Evolutionary conservation across 2,797 vertebrate genomes (phyloP).

Genomic region (Picus viridis): DNA sequence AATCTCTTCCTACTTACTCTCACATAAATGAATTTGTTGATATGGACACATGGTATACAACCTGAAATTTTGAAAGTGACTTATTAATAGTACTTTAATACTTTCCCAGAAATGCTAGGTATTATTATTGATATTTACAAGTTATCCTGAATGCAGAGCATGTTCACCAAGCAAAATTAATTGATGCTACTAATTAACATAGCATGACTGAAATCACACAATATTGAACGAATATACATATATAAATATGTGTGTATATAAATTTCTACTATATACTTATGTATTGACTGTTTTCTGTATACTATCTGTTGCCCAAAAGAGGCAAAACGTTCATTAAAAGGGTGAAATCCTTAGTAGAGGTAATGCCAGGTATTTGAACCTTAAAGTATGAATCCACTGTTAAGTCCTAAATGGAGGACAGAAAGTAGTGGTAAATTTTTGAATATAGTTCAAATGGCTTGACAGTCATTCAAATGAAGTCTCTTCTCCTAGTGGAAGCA

Average conservation of each 20-base stretch:
- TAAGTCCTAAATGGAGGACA: neutral
- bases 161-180: neutral
- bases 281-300: neutral
- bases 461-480: neutral
- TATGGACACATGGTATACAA: rapidly evolving
- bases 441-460: neutral
- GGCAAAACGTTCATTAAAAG: neutral
- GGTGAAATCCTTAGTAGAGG: neutral
- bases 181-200: neutral
- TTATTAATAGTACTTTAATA: neutral
- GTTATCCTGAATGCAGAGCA: neutral
- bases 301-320: neutral
- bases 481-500: neutral
- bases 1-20: neutral
- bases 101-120: neutral
- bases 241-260: no score
- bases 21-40: neutral
- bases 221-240: neutral
- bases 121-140: neutral
- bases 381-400: neutral
- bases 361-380: neutral
- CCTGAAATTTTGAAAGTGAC: neutral
- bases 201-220: neutral
- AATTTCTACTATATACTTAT: neutral
- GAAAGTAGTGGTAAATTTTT: neutral